Percentiles rank a stretch among this genome's conserved stretches.
phyloP scores from a whole-genome alignment of 2,888 invertebrate genomes.

The Papilio elwesi region DNA sequence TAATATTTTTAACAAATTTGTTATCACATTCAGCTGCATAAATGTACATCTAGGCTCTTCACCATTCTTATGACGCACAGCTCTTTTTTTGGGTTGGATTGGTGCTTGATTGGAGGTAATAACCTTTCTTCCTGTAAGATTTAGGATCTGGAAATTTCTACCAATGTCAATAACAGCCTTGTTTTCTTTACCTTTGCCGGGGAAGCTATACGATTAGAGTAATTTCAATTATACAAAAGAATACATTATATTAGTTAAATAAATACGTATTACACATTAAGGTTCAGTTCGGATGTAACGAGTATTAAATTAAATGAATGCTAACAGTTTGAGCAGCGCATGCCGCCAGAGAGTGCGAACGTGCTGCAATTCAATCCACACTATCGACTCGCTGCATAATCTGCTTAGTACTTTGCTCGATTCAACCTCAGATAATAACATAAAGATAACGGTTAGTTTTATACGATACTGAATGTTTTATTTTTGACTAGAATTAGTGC shows the following conservation, averaged over 20 bases:
- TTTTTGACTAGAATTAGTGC: not conserved
- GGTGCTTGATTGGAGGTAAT: no score
- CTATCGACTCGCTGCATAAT: constrained; percentile 45
- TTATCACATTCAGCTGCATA: not conserved
- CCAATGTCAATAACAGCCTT: no score
- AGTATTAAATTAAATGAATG: not conserved
- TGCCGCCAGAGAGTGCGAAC: constrained; percentile 50
- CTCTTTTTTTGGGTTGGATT: no score
- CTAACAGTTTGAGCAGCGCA: constrained; percentile 51
- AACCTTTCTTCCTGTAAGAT: no score
- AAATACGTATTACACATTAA: no score
- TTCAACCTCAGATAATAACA: constrained; percentile 32
- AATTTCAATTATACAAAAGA: no score
- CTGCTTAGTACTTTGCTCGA: constrained; percentile 28
- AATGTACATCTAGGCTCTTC: no score
- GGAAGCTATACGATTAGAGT: no score
- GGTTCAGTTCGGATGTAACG: not conserved
- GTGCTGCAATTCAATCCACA: constrained; percentile 51
- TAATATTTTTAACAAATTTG: not conserved
- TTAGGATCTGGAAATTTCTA: no score
- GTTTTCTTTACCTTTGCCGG: no score
- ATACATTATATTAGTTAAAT: no score
- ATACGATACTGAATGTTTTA: not conserved
- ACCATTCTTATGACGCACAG: no score
- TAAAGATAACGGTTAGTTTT: constrained; percentile 10